A percentile compares a stretch with the other conserved stretches of the same genome.
These are phyloP conservation scores for Aphyosemion australe DNA, from an alignment of 2,113 vertebrate species.

Conservation along the genomic window DNA sequence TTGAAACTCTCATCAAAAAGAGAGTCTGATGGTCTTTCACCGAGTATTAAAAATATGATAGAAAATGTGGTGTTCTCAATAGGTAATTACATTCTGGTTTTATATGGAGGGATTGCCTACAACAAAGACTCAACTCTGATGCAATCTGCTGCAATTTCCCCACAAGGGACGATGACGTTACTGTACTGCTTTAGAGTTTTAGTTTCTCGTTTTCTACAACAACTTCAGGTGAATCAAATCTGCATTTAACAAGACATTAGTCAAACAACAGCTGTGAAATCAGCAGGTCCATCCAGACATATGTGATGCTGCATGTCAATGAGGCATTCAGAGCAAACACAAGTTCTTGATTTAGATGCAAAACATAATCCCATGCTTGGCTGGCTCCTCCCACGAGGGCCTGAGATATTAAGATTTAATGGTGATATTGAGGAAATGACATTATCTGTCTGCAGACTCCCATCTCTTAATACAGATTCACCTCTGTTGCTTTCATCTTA, in stretches of 20 bases:
- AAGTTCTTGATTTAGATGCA: slow-evolving; percentile 67
- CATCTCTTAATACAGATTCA: slow-evolving; percentile 54
- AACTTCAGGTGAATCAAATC: slow-evolving; percentile 34
- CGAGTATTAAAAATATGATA: too few species aligned
- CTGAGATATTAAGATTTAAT: slow-evolving; percentile 72
- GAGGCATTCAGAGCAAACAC: slow-evolving; percentile 37
- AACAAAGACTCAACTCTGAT: slow-evolving; percentile 29
- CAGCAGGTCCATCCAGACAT: slow-evolving; percentile 31
- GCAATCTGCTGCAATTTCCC: slow-evolving; percentile 50
- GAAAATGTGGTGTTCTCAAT: not conserved
- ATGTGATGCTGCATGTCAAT: slow-evolving; percentile 45
- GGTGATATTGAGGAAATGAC: slow-evolving; percentile 60
- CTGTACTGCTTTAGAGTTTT: slow-evolving; percentile 4
- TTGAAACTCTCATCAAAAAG: not conserved
- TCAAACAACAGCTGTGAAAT: slow-evolving; percentile 54
- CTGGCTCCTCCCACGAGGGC: slow-evolving; percentile 64
- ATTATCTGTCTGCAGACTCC: slow-evolving; percentile 54
- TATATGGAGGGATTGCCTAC: slow-evolving; percentile 6
- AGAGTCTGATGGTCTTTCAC: too few species aligned
- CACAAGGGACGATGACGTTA: slow-evolving; percentile 28
- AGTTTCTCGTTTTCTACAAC: slow-evolving; percentile 18
- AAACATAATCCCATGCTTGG: slow-evolving; percentile 66
- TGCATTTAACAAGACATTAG: slow-evolving; percentile 34
- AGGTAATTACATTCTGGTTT: slow-evolving; percentile 7
- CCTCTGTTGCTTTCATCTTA: slow-evolving; percentile 38